Evolutionary conservation across 2,888 invertebrate species (phyloP).

Genomic region (Pyrocoelia pectoralis): DNA sequence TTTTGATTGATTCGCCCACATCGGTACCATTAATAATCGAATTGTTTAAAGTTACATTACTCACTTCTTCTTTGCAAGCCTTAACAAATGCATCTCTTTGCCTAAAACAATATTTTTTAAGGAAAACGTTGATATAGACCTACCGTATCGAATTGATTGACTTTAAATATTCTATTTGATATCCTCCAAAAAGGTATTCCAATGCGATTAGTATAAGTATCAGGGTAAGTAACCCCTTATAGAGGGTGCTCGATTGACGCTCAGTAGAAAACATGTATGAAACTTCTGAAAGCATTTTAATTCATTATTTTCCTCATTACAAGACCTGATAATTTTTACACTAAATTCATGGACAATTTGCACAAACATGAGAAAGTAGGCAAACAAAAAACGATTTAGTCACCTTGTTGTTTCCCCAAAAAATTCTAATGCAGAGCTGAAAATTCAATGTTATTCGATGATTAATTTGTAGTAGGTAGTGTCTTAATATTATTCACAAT

Average conservation of each 20-base stretch:
- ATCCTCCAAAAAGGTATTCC: slow-evolving; percentile 73
- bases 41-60: slow-evolving; percentile 12
- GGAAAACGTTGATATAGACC: slow-evolving; percentile 45
- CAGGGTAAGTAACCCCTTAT: slow-evolving; percentile 65
- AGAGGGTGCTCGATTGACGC: slow-evolving; percentile 62
- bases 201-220: slow-evolving; percentile 73
- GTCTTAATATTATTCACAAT: too few species aligned
- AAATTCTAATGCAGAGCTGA: too few species aligned
- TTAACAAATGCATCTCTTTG: slow-evolving; percentile 16
- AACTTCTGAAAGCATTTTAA: slow-evolving; percentile 7
- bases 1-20: too few species aligned
- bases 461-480: too few species aligned
- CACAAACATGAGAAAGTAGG: too few species aligned
- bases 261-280: slow-evolving; percentile 45
- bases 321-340: too few species aligned
- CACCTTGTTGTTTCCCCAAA: too few species aligned
- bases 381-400: too few species aligned
- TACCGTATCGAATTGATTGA: slow-evolving; percentile 63
- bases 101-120: too few species aligned
- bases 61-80: not conserved
- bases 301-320: too few species aligned
- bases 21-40: slow-evolving; percentile 5
- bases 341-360: too few species aligned
- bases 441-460: too few species aligned
- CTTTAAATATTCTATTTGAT: slow-evolving; percentile 41